Conservation (phyloP, 2,888 invertebrate species). For the Autographa gamma region DNA sequence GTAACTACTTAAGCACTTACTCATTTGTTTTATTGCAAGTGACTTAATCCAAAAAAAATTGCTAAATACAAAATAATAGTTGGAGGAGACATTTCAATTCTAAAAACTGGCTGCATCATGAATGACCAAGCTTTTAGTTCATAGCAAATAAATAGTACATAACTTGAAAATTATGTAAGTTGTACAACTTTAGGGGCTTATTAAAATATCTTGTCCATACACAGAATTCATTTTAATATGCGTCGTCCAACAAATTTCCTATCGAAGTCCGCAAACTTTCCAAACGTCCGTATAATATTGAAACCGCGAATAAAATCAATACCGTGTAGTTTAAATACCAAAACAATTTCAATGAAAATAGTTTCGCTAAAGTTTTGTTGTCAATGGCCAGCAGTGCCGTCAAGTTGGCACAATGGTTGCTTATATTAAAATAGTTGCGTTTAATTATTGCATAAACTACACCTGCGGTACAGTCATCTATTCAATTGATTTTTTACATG, state of each 20-base stretch:
- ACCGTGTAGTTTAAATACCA: conserved; percentile 67
- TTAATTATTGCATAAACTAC: conserved; percentile 68
- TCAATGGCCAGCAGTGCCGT: conserved; percentile 61
- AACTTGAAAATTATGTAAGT: conserved; percentile 25
- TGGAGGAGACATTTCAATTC: not conserved
- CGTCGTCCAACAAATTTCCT: conserved; percentile 32
- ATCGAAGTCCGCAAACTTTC: conserved; percentile 38
- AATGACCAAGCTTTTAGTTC: conserved; percentile 24
- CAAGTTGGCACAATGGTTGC: conserved; percentile 70
- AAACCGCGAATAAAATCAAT: conserved; percentile 62
- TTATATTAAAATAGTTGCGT: conserved; percentile 80
- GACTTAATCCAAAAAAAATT: not conserved
- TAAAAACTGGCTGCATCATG: conserved; percentile 14
- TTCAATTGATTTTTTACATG: conserved; percentile 59
- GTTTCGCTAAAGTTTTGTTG: conserved; percentile 70
- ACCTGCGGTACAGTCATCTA: conserved; percentile 70
- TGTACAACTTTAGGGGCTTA: conserved; percentile 17
- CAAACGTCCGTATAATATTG: conserved; percentile 27
- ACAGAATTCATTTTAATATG: conserved; percentile 8
- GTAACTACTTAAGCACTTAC: not conserved
- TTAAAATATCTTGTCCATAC: conserved; percentile 31
- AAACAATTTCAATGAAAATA: conserved; percentile 83
- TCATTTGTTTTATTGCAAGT: conserved; percentile 2
- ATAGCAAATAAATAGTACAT: conserved; percentile 8
- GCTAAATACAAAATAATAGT: conserved; percentile 7